Percentiles rank a stretch among this genome's conserved stretches.
phyloP scores from a whole-genome alignment of 2,797 vertebrate genomes.

The Danio choprae region DNA sequence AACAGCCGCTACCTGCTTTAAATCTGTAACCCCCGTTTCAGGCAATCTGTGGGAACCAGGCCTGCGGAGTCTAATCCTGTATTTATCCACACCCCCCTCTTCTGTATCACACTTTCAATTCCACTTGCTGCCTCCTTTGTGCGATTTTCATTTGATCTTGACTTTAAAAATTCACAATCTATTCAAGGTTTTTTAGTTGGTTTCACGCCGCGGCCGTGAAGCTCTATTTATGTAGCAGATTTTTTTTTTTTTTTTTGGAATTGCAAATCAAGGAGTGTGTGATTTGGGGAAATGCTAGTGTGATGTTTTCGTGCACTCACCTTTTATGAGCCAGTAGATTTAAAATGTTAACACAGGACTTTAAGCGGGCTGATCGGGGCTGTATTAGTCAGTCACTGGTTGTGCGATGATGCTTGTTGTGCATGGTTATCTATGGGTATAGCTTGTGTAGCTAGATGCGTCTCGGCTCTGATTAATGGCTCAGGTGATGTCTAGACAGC shows the following conservation, averaged over 20 bases:
- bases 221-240: constrained; percentile 78
- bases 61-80: constrained; percentile 86
- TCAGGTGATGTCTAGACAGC: constrained; percentile 60
- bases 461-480: constrained; percentile 58
- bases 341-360: constrained; percentile 82
- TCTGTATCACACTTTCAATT: constrained; percentile 88
- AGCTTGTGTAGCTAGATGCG: constrained; percentile 30
- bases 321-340: constrained; percentile 76
- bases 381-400: constrained; percentile 57
- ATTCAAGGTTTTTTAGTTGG: constrained; percentile 82
- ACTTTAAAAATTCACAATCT: constrained; percentile 87
- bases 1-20: constrained; percentile 84
- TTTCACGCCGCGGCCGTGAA: constrained; percentile 77
- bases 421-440: constrained; percentile 36
- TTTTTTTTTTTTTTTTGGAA: constrained; percentile 65
- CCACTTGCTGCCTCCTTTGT: constrained; percentile 84
- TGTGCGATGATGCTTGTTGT: constrained; percentile 54
- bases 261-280: constrained; percentile 77
- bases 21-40: constrained; percentile 82
- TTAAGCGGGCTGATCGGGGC: constrained; percentile 77
- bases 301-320: constrained; percentile 72
- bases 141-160: constrained; percentile 85
- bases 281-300: constrained; percentile 72
- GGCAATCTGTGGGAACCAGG: constrained; percentile 87
- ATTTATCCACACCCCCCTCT: constrained; percentile 81